Base-by-base conservation (phyloP, 2,113 vertebrate genomes). In the Nerophis lumbriciformis region DNA sequence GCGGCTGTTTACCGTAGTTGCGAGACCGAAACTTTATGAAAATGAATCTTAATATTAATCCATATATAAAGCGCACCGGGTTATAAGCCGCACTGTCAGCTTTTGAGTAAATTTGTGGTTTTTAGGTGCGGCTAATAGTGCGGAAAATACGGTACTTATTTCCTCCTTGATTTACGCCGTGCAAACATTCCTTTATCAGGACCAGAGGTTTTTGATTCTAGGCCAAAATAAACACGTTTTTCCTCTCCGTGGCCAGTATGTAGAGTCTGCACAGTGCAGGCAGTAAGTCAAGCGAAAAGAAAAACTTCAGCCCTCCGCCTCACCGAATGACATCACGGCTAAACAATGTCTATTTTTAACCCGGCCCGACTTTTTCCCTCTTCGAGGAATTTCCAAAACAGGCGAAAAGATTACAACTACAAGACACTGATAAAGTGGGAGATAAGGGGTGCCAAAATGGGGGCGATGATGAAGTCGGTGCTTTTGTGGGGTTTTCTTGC, bases 271-370 rank as follows among this genome's bases (percentile, higher is more conserved):
- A 45, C 6, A 45, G 2, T 45, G 72, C 71, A 50, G 39, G 72
- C 68, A 71, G 76, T 68, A 77, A 64, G 28, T 21, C 78, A 67
- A 76, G 59, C 8, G 39, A 57, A 57, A 57, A 21, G 55, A 39
- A 67, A 70, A 77, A 82, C 69, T 79, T 76, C 48, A 67, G 68
- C 70, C 75, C 72, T 72, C 77, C 73, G 71, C 71, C 37, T 54
- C 75, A 66, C 38, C 12, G 76, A 81, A 88, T 87, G 84, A 88
- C 85, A 88, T 88, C 86, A 89, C 77, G 63, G 55, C 56, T 68
- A 76, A 88, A 88, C 84, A 77, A 89, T 85, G 77, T 87, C 86
- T 90, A 87, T 90, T 91, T 89, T 88, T 88, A 83, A 59, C 50
- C 38, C 2, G 48, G 66, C 70, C 71, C 51, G 73, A 75, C 75